Percentiles rank a stretch among this genome's conserved stretches.
phyloP scores from a whole-genome alignment of 2,888 invertebrate species.

The Pollenia angustigena region DNA sequence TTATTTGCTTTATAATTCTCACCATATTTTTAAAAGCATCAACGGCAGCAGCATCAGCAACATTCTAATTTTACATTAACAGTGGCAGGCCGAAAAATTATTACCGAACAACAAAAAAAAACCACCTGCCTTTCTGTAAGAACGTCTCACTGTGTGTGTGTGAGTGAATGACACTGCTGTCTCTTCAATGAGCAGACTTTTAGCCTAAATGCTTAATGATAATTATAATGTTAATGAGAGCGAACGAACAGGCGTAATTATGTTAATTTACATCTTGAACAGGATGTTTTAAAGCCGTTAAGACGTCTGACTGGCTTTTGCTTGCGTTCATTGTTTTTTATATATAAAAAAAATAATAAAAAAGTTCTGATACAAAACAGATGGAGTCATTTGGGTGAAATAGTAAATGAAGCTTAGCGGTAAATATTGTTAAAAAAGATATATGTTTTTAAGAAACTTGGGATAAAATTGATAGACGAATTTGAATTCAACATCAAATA shows the following conservation, averaged over 20 bases:
- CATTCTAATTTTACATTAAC: constrained; percentile 54
- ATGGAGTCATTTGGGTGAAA: constrained; percentile 52
- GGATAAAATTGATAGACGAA: too few species aligned
- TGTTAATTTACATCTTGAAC: constrained; percentile 71
- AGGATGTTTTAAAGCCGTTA: constrained; percentile 56
- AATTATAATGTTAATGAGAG: constrained; percentile 82
- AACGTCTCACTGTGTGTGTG: constrained; percentile 1
- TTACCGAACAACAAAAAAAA: constrained; percentile 45
- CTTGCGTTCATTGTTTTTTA: constrained; percentile 12
- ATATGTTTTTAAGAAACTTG: background rate
- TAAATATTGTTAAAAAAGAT: constrained; percentile 4
- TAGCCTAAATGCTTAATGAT: constrained; percentile 74
- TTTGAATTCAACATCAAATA: too few species aligned
- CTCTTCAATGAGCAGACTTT: constrained; percentile 36
- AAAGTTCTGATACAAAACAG: constrained; percentile 60
- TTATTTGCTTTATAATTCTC: constrained; percentile 71
- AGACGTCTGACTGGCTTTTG: constrained; percentile 59
- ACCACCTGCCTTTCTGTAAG: constrained; percentile 70
- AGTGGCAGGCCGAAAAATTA: constrained; percentile 1
- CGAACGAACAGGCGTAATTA: constrained; percentile 73
- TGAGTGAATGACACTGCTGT: constrained; percentile 17
- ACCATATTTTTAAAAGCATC: constrained; percentile 74
- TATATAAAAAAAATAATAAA: background rate
- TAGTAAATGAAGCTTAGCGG: constrained; percentile 9
- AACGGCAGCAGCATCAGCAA: background rate